Percentiles rank a stretch among this genome's conserved stretches.
phyloP scores from a whole-genome alignment of 2,113 vertebrate genomes.

The Nothocercus nigrocapillus region DNA sequence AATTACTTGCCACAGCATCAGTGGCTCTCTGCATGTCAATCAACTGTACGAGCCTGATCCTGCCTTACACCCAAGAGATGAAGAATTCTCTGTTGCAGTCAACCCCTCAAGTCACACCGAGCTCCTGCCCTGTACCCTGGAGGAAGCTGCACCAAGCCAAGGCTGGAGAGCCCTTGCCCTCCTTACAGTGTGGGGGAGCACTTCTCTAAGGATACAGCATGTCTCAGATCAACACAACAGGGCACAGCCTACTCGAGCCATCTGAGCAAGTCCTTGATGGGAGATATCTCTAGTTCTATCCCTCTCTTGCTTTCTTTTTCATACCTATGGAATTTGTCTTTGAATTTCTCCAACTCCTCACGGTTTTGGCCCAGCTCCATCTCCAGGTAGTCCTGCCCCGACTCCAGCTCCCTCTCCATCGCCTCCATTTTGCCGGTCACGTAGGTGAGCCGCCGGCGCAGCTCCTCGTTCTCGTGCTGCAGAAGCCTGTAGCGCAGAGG shows the following conservation, averaged over 20 bases:
- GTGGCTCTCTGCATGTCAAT: background rate
- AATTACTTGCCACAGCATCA: background rate
- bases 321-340: conserved; percentile 97
- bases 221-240: background rate
- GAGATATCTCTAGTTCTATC: background rate
- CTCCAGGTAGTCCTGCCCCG: conserved; percentile 92
- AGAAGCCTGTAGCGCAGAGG: conserved; percentile 83
- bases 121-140: background rate
- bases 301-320: background rate
- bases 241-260: background rate
- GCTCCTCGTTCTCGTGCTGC: conserved; percentile 95
- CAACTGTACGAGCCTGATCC: background rate
- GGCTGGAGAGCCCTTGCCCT: background rate
- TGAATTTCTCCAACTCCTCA: conserved; percentile 96
- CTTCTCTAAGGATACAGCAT: background rate
- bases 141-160: background rate
- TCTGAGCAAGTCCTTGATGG: background rate
- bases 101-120: background rate
- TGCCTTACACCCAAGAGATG: background rate
- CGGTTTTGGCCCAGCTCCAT: conserved; percentile 90
- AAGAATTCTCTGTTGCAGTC: background rate
- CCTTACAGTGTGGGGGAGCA: background rate
- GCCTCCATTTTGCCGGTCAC: conserved; percentile 93
- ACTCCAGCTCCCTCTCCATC: conserved; percentile 93
- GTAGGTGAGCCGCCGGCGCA: conserved; percentile 86